A percentile compares a stretch with the other conserved stretches of the same genome.
Evolutionary conservation across 2,888 invertebrate genomes (phyloP).

Genomic region (Seira musarum): DNA sequence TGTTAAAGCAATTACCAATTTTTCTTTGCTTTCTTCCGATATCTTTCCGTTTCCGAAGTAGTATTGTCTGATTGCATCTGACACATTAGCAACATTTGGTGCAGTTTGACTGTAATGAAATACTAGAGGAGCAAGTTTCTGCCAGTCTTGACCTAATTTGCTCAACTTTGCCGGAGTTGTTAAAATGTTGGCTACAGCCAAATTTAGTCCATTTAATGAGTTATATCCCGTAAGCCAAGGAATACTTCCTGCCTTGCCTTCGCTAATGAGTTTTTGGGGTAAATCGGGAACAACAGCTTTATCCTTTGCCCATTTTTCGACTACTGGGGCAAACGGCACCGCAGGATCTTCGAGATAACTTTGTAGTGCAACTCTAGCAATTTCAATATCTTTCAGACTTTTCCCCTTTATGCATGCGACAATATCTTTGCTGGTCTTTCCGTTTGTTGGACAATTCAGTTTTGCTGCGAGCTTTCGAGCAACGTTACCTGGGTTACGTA

Average conservation of each 20-base stretch:
- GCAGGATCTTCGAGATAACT: constrained; percentile 65
- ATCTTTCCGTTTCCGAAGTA: constrained; percentile 60
- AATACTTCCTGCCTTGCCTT: constrained; percentile 59
- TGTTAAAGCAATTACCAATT: constrained; percentile 61
- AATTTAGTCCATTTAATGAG: constrained; percentile 59
- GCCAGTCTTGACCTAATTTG: constrained; percentile 63
- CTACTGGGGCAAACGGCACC: constrained; percentile 63
- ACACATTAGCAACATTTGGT: constrained; percentile 22
- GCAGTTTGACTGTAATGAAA: constrained; percentile 46
- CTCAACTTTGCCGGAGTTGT: constrained; percentile 63
- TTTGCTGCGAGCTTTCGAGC: constrained; percentile 51
- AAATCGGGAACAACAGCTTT: constrained; percentile 60
- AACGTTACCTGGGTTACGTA: constrained; percentile 62
- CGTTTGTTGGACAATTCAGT: constrained; percentile 61
- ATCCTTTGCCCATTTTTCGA: constrained; percentile 48
- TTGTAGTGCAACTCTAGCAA: constrained; percentile 60
- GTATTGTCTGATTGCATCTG: constrained; percentile 53
- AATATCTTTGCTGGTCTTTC: constrained; percentile 56
- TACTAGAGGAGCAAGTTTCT: constrained; percentile 61
- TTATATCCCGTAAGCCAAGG: constrained; percentile 65
- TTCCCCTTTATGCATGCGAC: constrained; percentile 65
- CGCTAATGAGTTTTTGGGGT: constrained; percentile 53
- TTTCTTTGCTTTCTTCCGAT: constrained; percentile 49
- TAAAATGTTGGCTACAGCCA: constrained; percentile 63
- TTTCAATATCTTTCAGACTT: constrained; percentile 59